A percentile compares a stretch with the other conserved stretches of the same genome.
These are phyloP conservation scores for Acomys russatus DNA, from an alignment of 2,797 vertebrate genomes.

Conservation along the genomic window DNA sequence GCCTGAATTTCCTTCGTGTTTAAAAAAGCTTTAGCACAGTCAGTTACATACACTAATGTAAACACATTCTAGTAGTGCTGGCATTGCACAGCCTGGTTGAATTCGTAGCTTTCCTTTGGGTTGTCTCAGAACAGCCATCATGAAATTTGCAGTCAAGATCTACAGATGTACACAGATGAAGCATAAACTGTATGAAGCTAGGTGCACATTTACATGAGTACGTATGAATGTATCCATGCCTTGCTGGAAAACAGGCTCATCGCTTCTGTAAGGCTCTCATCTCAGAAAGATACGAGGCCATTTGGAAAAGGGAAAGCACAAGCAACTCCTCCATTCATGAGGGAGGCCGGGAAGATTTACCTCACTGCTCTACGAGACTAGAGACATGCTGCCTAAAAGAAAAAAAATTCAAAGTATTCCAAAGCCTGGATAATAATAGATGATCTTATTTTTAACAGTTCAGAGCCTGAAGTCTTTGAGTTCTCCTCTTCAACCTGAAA, in stretches of 20 bases:
- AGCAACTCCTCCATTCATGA: background rate
- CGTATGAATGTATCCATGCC: background rate
- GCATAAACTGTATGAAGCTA: background rate
- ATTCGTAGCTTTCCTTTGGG: background rate
- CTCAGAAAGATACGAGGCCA: background rate
- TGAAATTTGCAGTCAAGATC: slow-evolving; percentile 2
- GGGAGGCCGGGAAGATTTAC: background rate
- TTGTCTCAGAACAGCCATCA: background rate
- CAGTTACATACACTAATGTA: slow-evolving; percentile 23
- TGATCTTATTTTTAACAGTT: background rate
- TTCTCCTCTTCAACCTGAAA: background rate
- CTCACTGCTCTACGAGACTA: background rate
- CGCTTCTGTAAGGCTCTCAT: slow-evolving; percentile 28
- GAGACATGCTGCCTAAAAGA: background rate
- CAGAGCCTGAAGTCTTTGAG: background rate
- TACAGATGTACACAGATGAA: background rate
- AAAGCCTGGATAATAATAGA: background rate
- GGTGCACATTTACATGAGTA: background rate
- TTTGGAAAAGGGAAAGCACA: background rate
- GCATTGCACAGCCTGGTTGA: slow-evolving; percentile 1
- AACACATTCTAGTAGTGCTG: background rate
- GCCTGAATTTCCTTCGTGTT: background rate
- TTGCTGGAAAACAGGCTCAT: background rate
- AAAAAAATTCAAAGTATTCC: background rate
- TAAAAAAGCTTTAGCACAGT: background rate